Percentiles rank a stretch among this genome's conserved stretches.
Conservation (phyloP, 2,888 invertebrate species). For the Allygus modestus region DNA sequence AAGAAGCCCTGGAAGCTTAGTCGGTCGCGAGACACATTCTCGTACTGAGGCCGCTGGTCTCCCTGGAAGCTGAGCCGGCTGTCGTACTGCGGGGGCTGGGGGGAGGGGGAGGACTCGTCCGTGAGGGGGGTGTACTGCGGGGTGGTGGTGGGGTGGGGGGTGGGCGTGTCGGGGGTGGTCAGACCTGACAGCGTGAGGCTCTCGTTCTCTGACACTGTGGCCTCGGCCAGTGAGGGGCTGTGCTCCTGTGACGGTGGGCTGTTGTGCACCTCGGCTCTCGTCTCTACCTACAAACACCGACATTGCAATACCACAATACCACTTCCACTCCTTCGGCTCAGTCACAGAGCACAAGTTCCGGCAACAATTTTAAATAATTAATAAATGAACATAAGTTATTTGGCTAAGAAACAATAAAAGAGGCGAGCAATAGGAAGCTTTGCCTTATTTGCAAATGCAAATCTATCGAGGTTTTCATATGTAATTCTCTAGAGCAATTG, state of each 20-base stretch:
- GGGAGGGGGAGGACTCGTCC: slow-evolving; percentile 68
- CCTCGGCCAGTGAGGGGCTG: slow-evolving; percentile 71
- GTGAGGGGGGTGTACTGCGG: slow-evolving; percentile 70
- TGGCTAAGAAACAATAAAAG: too few species aligned
- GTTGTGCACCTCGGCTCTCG: slow-evolving; percentile 74
- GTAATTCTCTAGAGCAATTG: too few species aligned
- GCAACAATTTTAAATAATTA: too few species aligned
- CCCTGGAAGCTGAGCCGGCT: slow-evolving; percentile 66
- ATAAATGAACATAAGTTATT: too few species aligned
- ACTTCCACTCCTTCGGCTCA: too few species aligned
- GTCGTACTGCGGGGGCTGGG: slow-evolving; percentile 60
- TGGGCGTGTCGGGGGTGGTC: slow-evolving; percentile 70
- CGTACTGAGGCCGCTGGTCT: slow-evolving; percentile 61
- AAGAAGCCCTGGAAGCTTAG: slow-evolving; percentile 67
- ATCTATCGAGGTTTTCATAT: too few species aligned
- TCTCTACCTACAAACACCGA: slow-evolving; percentile 73
- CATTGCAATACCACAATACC: slow-evolving; percentile 19
- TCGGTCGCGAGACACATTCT: slow-evolving; percentile 65
- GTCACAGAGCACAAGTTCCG: too few species aligned
- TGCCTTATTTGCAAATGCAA: too few species aligned
- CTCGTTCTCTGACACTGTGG: slow-evolving; percentile 72
- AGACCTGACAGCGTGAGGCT: slow-evolving; percentile 70
- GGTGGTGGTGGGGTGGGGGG: slow-evolving; percentile 65
- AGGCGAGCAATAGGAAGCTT: too few species aligned
- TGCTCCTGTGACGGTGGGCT: slow-evolving; percentile 63